Evolutionary conservation across 2,888 invertebrate species (phyloP).

Genomic region (Didymodactylos carnosus): DNA sequence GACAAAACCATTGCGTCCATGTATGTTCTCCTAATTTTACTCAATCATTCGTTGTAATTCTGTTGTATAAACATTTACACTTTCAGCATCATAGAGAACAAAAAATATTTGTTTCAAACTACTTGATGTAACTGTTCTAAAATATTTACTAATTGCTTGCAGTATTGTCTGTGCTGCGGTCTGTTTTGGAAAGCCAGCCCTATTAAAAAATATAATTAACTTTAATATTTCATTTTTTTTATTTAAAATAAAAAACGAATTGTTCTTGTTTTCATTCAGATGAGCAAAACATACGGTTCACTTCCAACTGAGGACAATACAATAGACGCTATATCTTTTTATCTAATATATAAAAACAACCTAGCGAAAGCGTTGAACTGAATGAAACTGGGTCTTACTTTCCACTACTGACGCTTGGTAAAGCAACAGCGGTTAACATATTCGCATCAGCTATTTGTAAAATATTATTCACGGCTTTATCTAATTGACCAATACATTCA

Average conservation of each 20-base stretch:
- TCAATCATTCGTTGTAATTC: slow-evolving; percentile 36
- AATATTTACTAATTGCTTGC: slow-evolving; percentile 37
- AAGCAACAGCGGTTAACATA: slow-evolving; percentile 35
- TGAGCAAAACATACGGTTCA: no score
- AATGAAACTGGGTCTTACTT: no score
- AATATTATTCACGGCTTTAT: slow-evolving; percentile 36
- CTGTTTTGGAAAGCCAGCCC: slow-evolving; percentile 40
- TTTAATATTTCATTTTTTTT: no score
- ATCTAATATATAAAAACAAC: no score
- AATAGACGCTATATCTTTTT: no score
- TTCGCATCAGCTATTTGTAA: slow-evolving; percentile 36
- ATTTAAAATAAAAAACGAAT: no score
- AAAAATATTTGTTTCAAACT: slow-evolving; percentile 37
- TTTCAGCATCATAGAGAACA: slow-evolving; percentile 39
- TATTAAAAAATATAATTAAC: no score
- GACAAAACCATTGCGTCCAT: no score
- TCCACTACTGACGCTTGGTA: slow-evolving; percentile 38
- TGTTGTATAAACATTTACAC: slow-evolving; percentile 37
- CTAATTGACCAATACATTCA: slow-evolving; percentile 29
- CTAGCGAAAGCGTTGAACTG: no score
- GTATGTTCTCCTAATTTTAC: no score
- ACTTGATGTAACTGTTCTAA: slow-evolving; percentile 25
- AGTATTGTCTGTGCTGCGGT: slow-evolving; percentile 39
- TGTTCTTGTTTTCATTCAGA: no score
- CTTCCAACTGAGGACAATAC: no score